Base-by-base conservation (phyloP, 2,888 invertebrate genomes). In the Dione vanillae region DNA sequence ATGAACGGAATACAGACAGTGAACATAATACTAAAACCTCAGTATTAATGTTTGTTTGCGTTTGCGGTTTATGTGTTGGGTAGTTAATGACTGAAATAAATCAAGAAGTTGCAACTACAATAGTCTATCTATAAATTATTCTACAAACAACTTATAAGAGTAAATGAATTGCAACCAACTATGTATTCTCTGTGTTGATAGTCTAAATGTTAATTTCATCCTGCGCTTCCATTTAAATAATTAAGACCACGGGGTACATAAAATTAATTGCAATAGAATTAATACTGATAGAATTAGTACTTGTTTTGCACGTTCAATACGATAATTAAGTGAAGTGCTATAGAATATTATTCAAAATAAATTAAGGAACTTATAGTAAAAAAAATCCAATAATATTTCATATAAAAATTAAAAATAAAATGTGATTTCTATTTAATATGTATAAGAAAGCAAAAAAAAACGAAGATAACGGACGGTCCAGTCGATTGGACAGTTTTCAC, bases 401-500 rank as follows among this genome's bases (percentile, higher is more conserved):
- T 27, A 27, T n/a, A n/a, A n/a, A n/a, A n/a, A n/a, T n/a, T n/a
- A n/a, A n/a, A n/a, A n/a, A n/a, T n/a, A n/a, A n/a, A n/a, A n/a
- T n/a, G 12, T 12, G 40, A 37, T 14, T 11, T 58, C 8, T 41
- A 16, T 2, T 58, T 19, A 58, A 41, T 41, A 20, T 14, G 1
- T 58, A 41, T 20, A 49, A 35, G 6, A 27, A 27, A 19, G n/a
- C 40, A 35, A 54, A 62, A 35, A 54, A 62, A 27, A 62, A 54
- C 45, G 52, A 45, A 62, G 52, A 62, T 19, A 59, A 12, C 27
- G 27, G 10, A 49, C 61, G 47, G 47, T 77, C 77, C 82, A 87
- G 82, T 86, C 81, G 81, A 78, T 78, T 75, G 79, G 77, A 68
- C 80, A 82, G 77, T 81, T 82, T 85, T 83, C 82, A 80, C 86